Evolutionary conservation across 2,888 invertebrate species (phyloP).

Genomic region (Epinotia brunnichana): DNA sequence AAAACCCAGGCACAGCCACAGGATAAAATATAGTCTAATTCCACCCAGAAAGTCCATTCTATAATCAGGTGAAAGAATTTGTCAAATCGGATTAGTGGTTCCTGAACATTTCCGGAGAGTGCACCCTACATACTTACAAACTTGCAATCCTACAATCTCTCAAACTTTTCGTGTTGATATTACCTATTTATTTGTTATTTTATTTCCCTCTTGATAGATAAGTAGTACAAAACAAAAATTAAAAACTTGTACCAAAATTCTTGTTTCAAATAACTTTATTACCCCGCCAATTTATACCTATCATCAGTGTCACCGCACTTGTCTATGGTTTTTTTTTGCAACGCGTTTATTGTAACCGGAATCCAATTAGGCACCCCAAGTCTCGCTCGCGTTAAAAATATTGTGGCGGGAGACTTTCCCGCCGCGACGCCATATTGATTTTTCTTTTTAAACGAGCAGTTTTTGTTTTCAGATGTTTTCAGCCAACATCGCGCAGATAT

Average conservation of each 20-base stretch:
- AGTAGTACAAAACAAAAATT: neutral
- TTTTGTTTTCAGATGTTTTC: conserved; percentile 35
- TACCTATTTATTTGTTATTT: too few species aligned
- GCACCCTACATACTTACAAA: too few species aligned
- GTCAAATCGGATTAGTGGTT: too few species aligned
- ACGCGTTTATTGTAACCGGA: conserved; percentile 69
- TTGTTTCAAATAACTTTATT: conserved; percentile 2
- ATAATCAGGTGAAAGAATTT: too few species aligned
- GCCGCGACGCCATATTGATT: conserved; percentile 44
- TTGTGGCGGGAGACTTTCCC: conserved; percentile 56
- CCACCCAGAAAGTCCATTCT: too few species aligned
- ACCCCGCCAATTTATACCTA: conserved; percentile 7
- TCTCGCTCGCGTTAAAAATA: conserved; percentile 54
- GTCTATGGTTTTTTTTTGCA: conserved; percentile 40
- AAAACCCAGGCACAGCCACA: too few species aligned
- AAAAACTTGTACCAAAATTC: neutral
- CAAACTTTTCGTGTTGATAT: too few species aligned
- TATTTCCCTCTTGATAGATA: too few species aligned
- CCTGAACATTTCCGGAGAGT: too few species aligned
- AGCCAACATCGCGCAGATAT: neutral
- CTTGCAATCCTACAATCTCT: too few species aligned
- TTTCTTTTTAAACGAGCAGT: conserved; percentile 27
- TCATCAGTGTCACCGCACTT: conserved; percentile 7
- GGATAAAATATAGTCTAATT: too few species aligned
- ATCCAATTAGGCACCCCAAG: conserved; percentile 66